These are phyloP conservation scores for Nettapus auritus DNA, from an alignment of 2,113 vertebrate genomes.

Conservation along the genomic window DNA sequence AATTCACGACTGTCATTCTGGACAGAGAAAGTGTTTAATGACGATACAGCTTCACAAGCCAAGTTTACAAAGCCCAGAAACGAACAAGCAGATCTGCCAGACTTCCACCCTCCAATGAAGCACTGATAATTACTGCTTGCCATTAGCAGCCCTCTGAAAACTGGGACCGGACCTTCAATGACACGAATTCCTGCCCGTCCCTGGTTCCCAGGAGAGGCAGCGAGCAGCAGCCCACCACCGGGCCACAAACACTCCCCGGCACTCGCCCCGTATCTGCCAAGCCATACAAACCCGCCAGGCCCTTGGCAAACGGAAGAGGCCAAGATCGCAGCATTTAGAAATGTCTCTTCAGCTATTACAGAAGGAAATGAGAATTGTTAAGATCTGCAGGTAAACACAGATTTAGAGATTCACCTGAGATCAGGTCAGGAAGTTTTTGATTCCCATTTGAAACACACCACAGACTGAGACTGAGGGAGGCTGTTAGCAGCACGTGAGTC, in stretches of 20 bases:
- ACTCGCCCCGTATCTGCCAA: background rate
- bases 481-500: background rate
- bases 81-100: slow-evolving; percentile 14
- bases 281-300: background rate
- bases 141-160: background rate
- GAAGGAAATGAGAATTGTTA: background rate
- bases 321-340: background rate
- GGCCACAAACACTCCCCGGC: background rate
- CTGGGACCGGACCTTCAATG: background rate
- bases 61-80: slow-evolving; percentile 43
- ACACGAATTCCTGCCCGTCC: background rate
- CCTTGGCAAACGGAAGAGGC: background rate
- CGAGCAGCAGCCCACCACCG: background rate
- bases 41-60: slow-evolving; percentile 24
- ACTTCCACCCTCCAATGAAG: background rate
- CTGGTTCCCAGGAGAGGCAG: background rate
- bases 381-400: background rate
- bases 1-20: background rate
- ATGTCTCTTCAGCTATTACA: background rate
- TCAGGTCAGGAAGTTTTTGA: background rate
- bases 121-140: background rate
- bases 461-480: background rate
- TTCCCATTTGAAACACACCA: background rate
- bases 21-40: slow-evolving; percentile 24
- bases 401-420: background rate